Evolutionary conservation across 1,140 invertebrate species (phyloP).

Genomic region (Eueides isabella): DNA sequence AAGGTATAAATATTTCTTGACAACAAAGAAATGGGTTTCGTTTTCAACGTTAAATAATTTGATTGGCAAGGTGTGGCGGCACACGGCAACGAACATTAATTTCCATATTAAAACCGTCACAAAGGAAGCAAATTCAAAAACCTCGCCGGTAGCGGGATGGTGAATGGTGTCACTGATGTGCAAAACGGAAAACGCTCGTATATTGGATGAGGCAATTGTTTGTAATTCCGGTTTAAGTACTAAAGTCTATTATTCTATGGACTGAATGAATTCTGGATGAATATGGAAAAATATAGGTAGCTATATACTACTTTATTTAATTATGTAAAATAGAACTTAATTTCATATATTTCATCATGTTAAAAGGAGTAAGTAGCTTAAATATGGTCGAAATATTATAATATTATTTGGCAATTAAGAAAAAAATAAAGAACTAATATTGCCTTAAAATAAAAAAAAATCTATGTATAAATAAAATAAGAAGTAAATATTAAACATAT

Average conservation of each 20-base stretch:
- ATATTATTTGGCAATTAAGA: no score
- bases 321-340: no score
- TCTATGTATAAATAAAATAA: neutral
- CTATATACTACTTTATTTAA: no score
- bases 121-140: constrained; percentile 81
- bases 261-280: no score
- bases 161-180: constrained; percentile 42
- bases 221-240: neutral
- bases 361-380: no score
- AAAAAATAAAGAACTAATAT: no score
- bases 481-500: neutral
- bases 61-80: constrained; percentile 68
- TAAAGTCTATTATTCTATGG: no score
- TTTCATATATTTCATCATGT: no score
- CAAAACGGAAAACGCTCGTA: constrained; percentile 32
- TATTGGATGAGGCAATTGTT: constrained; percentile 44
- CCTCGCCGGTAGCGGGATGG: constrained; percentile 61
- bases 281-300: no score
- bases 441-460: no score
- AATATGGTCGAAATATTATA: no score
- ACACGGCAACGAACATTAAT: constrained; percentile 76
- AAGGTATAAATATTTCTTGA: neutral
- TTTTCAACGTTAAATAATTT: constrained; percentile 62
- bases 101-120: constrained; percentile 82
- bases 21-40: constrained; percentile 5